These are phyloP conservation scores for Aptenodytes patagonicus DNA, from an alignment of 2,113 vertebrate genomes.

Conservation along the genomic window DNA sequence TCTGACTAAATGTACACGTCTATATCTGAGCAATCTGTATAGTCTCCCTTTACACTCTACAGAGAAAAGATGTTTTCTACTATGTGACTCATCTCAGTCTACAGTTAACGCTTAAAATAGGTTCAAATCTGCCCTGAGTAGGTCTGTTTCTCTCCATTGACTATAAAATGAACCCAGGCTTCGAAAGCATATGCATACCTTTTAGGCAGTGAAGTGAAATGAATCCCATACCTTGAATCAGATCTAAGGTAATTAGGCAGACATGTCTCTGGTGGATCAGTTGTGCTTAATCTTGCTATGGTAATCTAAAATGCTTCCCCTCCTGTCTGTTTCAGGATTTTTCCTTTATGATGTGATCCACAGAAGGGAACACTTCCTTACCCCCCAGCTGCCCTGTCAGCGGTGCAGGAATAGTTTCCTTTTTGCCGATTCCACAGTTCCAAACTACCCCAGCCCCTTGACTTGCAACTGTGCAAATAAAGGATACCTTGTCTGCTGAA, in stretches of 20 bases:
- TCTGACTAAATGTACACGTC: background rate
- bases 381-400: rapidly evolving
- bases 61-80: background rate
- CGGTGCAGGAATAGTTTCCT: background rate
- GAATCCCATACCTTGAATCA: background rate
- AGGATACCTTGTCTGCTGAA: background rate
- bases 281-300: background rate
- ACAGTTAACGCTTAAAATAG: background rate
- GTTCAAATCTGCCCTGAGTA: background rate
- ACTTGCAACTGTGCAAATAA: background rate
- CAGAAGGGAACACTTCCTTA: background rate
- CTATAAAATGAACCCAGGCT: background rate
- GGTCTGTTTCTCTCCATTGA: background rate
- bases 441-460: background rate
- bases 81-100: background rate
- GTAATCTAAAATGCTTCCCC: background rate
- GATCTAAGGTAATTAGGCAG: background rate
- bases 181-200: background rate
- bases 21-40: background rate
- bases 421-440: background rate
- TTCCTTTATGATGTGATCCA: background rate
- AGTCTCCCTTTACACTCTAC: background rate
- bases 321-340: background rate
- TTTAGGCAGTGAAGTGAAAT: background rate
- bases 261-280: background rate